Conservation (phyloP, 2,888 invertebrate genomes). For the Drepana falcataria region DNA sequence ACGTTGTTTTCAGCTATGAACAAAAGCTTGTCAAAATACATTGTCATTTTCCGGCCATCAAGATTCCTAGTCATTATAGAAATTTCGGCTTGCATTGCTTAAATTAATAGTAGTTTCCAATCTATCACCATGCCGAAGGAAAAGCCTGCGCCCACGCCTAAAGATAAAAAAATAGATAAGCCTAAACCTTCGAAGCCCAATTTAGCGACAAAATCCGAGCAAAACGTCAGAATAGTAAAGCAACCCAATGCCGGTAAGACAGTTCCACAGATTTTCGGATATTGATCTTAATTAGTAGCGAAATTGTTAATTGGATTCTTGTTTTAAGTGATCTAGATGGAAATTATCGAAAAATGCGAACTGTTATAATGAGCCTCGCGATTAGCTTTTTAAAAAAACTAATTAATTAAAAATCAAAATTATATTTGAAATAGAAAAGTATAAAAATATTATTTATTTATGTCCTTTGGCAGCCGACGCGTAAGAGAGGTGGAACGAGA, state of each 20-base stretch:
- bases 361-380: too few relatives aligned
- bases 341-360: too few relatives aligned
- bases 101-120: not conserved
- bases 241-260: conserved; percentile 22
- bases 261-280: too few relatives aligned
- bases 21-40: not conserved
- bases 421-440: too few relatives aligned
- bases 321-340: too few relatives aligned
- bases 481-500: too few relatives aligned
- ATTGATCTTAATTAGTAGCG: too few relatives aligned
- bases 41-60: not conserved
- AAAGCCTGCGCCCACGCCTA: conserved; percentile 14
- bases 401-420: too few relatives aligned
- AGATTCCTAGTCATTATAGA: conserved; percentile 3
- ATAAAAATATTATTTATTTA: too few relatives aligned
- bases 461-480: too few relatives aligned
- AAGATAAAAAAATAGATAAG: conserved; percentile 18
- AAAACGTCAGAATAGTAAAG: conserved; percentile 39
- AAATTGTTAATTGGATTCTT: too few relatives aligned
- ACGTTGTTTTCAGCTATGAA: not conserved
- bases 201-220: conserved; percentile 30
- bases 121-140: conserved; percentile 26
- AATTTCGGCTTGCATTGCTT: not conserved
- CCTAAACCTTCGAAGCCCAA: conserved; percentile 22
- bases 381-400: too few relatives aligned